Evolutionary conservation across 2,113 vertebrate species (phyloP).

Genomic region (Zingel zingel): DNA sequence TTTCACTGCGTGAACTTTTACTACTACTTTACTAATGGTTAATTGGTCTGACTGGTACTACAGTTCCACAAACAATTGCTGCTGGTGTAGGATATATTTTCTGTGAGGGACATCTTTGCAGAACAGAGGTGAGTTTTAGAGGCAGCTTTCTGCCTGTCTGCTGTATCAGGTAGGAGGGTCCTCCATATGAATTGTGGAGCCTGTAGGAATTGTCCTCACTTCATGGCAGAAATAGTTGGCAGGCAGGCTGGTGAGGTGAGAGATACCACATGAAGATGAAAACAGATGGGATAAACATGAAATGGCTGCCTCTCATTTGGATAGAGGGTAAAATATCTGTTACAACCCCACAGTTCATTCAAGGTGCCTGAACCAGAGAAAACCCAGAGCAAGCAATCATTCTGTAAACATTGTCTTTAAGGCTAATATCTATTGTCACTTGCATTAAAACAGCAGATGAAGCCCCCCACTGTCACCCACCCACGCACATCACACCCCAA

Average conservation of each 20-base stretch:
- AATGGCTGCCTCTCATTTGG: slow-evolving; percentile 28
- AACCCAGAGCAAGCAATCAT: background rate
- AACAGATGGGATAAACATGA: slow-evolving; percentile 57
- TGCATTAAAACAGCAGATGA: slow-evolving; percentile 41
- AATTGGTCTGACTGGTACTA: background rate
- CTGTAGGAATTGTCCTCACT: slow-evolving; percentile 24
- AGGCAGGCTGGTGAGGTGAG: slow-evolving; percentile 40
- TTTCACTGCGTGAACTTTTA: background rate
- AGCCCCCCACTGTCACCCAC: slow-evolving; percentile 25
- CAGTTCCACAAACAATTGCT: background rate
- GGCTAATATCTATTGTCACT: background rate
- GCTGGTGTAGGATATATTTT: background rate
- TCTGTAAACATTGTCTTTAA: background rate
- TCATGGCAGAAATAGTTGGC: slow-evolving; percentile 45
- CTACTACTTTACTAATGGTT: too few species aligned
- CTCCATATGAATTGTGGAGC: background rate
- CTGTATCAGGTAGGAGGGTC: slow-evolving; percentile 1
- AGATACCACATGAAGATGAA: slow-evolving; percentile 47
- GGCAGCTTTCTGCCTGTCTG: background rate
- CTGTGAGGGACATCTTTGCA: background rate
- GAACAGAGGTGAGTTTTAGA: slow-evolving; percentile 6
- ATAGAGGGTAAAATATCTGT: slow-evolving; percentile 23
- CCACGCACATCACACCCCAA: slow-evolving; percentile 58
- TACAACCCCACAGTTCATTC: background rate
- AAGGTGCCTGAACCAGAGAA: background rate